These are phyloP conservation scores for Resseliella maxima DNA, from an alignment of 2,888 invertebrate genomes.

Conservation along the genomic window DNA sequence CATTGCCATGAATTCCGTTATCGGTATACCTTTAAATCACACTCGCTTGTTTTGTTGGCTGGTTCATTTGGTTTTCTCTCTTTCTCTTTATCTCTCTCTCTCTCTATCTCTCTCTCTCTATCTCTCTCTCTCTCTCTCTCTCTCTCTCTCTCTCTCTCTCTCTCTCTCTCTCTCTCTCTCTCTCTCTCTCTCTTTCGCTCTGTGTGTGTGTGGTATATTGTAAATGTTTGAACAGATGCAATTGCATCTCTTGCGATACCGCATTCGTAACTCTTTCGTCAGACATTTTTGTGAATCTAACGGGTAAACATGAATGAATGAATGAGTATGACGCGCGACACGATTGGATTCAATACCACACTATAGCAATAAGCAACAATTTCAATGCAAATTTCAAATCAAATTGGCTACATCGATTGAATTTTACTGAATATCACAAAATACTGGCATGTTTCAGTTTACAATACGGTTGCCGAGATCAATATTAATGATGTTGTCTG, in stretches of 20 bases:
- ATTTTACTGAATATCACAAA: no score
- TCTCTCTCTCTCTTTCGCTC: background rate
- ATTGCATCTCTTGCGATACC: conserved; percentile 17
- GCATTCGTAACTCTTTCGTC: background rate
- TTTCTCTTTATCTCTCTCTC: no score
- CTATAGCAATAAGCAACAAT: no score
- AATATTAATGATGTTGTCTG: conserved; percentile 53
- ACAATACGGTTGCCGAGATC: background rate
- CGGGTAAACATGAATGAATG: background rate
- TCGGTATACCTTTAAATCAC: background rate
- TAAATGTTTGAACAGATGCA: conserved; percentile 48
- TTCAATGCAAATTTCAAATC: no score
- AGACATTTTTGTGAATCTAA: background rate
- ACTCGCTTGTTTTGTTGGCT: no score
- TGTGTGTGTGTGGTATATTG: background rate
- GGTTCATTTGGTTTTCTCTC: no score
- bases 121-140: background rate
- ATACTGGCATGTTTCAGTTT: background rate
- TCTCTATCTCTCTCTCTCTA: background rate
- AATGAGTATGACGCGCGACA: no score
- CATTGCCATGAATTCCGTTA: background rate
- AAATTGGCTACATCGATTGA: background rate
- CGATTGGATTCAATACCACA: no score
- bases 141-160: no score
- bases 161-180: background rate